Base-by-base conservation (phyloP, 2,797 vertebrate genomes). In the Erethizon dorsatum region DNA sequence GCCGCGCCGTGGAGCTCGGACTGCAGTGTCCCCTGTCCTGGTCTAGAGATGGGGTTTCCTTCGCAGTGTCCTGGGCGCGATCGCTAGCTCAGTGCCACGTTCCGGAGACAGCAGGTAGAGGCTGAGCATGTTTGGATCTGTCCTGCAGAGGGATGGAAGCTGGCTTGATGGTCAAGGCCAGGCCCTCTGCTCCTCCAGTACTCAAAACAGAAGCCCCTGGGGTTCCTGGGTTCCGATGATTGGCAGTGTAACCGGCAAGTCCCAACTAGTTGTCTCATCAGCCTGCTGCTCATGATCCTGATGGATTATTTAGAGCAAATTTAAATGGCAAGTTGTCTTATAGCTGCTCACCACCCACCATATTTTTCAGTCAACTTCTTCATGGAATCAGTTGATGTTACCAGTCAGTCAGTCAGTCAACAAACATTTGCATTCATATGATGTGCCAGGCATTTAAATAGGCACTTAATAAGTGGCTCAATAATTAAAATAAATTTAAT, bases 331-430 rank as follows among this genome's bases (percentile, higher is more conserved):
- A 24, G 11, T 91, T 91, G 77, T 90, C 61, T 67, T 65, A 22
- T 3, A 37, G 56, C 77, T 63, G 20, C 73, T 67, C 87, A 67
- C 80, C 37, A 2, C 87, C 94, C 67, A 93, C 61, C 54, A 20
- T 75, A 54, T 59, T 96, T 95, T 71, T 92, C 71, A 97, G 83
- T 93, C 83, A 83, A 50, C 57, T 69, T 84, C 78, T 63, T 85
- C n/a, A 28, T 47, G 54, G 37, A 50, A 90, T 83, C 77, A 67
- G n/a, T 15, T 28, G 57, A 92, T 93, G 47, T 45, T 75, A 63
- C 91, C 45, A n/a, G 65, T 18, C 65, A 67, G 65, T 33, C 65
- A 63, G 11, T 69, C 85, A 86, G 57, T 79, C 89, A 92, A 79
- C 57, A 92, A 95, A 88, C 47, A 84, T 80, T 77, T 71, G 77